A percentile compares a stretch with the other conserved stretches of the same genome.
These are phyloP conservation scores for Tiliacea aurago DNA, from an alignment of 2,888 invertebrate species.

Conservation along the genomic window DNA sequence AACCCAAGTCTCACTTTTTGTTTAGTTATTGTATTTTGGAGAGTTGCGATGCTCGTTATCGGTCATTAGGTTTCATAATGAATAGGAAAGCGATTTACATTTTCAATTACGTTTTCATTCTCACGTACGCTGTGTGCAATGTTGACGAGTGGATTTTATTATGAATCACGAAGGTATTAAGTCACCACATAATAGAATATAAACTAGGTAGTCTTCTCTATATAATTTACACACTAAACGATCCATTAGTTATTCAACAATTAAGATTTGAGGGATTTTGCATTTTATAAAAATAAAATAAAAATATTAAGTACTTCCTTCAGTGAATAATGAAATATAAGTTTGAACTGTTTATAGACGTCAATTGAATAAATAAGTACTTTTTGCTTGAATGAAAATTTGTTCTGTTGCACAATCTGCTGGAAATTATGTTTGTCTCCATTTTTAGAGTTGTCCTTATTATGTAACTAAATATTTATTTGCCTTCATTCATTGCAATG, in stretches of 20 bases:
- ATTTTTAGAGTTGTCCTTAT: background rate
- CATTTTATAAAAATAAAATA: background rate
- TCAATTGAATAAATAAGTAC: too few species aligned
- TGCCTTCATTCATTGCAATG: constrained; percentile 21
- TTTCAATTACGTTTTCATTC: constrained; percentile 48
- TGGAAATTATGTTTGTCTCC: background rate
- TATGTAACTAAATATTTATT: constrained; percentile 13
- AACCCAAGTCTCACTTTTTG: constrained; percentile 69
- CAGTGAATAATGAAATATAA: background rate
- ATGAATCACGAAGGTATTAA: constrained; percentile 8
- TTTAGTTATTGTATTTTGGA: constrained; percentile 68
- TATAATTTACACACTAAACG: background rate
- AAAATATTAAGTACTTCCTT: background rate
- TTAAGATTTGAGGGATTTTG: background rate
- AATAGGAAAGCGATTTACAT: constrained; percentile 66
- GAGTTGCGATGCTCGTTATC: constrained; percentile 67
- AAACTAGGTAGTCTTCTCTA: background rate
- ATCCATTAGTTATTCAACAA: background rate
- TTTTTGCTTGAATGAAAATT: constrained; percentile 3
- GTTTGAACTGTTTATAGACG: too few species aligned
- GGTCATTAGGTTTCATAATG: constrained; percentile 62
- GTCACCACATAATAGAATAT: background rate
- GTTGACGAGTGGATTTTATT: constrained; percentile 3
- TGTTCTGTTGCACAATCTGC: background rate
- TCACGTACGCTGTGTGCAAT: constrained; percentile 17